Conservation (phyloP, 2,113 vertebrate species). For the Chroicocephalus ridibundus region DNA sequence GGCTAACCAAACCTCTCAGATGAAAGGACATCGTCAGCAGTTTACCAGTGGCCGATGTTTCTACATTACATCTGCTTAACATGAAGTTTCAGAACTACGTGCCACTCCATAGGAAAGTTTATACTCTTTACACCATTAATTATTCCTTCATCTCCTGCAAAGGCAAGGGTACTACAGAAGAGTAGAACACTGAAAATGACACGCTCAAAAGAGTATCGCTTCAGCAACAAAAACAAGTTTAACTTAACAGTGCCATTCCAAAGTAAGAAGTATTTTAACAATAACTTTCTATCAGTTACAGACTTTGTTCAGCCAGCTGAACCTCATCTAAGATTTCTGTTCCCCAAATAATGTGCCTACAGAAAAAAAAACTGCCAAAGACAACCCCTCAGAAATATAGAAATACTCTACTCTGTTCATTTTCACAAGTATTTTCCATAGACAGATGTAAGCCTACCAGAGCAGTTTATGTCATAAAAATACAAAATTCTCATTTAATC, state of each 20-base stretch:
- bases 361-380: not conserved
- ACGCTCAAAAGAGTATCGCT: not conserved
- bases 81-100: not conserved
- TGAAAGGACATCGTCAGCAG: not conserved
- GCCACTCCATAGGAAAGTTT: not conserved
- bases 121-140: not conserved
- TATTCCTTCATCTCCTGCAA: not conserved
- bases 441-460: not conserved
- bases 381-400: not conserved
- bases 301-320: not conserved
- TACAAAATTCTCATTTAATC: not conserved
- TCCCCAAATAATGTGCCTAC: rapidly evolving
- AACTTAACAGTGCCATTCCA: not conserved
- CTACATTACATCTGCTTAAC: not conserved
- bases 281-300: not conserved
- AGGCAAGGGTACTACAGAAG: not conserved
- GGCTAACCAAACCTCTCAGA: not conserved
- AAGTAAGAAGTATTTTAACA: not conserved
- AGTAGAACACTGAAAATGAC: not conserved
- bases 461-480: not conserved
- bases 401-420: not conserved
- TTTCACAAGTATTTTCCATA: not conserved
- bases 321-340: not conserved
- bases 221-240: not conserved
- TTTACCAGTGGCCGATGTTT: not conserved